Base-by-base conservation (phyloP, 2,888 invertebrate genomes). In the Aphelenchoides bicaudatus region DNA sequence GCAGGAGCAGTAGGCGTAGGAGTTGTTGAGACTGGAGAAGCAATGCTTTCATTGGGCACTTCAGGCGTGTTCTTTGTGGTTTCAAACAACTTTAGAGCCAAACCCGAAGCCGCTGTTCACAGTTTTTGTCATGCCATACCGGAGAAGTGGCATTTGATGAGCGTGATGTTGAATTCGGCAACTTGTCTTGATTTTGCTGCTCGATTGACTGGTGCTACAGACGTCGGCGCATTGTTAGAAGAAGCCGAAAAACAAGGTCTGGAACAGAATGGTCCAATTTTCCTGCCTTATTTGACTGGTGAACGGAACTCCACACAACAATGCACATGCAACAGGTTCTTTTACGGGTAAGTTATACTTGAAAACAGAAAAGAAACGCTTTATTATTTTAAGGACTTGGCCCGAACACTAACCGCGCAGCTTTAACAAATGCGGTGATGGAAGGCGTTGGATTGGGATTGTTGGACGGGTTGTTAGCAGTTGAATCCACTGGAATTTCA, bases 271-370 rank as follows among this genome's bases (percentile, higher is more conserved):
- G 39, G 13, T 29, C 59, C 28, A 27, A 39, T 27, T 13, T 63
- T 60, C 37, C 37, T 60, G 6, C 61, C 61, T 13, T 60, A 60
- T 25, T 23, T 60, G 2, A 39, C 52, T 2, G 61, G 61, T 3
- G 61, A 60, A 25, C 55, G 61, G 23, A 60, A 59, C 2, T 3
- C 61, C 57, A 21, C 52, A 61, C 58, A 62, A 63, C 47, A 43
- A 61, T 16, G 54, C 61, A 16, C 13, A 43, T 2, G 21, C 46
- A 2, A 39, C 52, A 19, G 61, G 62, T 3, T 13, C 23, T 16
- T 47, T 59, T 10, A 37, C 19, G 19, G 59, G 59, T 3, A 34
- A 34, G 13, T 16, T 34, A 13, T 34, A 13, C 13, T 13, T 16
- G n/a, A 16, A 61, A 8, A 37, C 56, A 21, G 50, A 43, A 34